Percentiles rank a stretch among this genome's conserved stretches.
Evolutionary conservation across 2,888 invertebrate species (phyloP).

Genomic region (Scaptodrosophila latifasciaeformis): DNA sequence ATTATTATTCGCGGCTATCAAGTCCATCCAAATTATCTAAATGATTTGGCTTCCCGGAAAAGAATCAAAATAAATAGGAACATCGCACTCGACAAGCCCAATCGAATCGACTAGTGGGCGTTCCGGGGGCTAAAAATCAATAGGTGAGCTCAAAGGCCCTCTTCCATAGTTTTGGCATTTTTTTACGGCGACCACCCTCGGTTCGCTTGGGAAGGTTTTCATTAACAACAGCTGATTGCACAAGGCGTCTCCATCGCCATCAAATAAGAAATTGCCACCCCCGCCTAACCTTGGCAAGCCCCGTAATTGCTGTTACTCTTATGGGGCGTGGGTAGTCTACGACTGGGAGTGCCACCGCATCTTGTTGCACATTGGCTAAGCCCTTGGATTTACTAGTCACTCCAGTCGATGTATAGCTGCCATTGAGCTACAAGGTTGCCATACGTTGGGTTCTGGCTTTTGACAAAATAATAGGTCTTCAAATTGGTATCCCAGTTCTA

Average conservation of each 20-base stretch:
- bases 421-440: too few relatives aligned
- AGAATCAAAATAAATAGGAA: slow-evolving; percentile 7
- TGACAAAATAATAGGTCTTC: too few relatives aligned
- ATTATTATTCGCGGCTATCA: too few relatives aligned
- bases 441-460: too few relatives aligned
- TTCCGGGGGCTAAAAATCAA: slow-evolving; percentile 23
- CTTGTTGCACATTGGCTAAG: slow-evolving; percentile 11
- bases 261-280: slow-evolving; percentile 1
- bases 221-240: slow-evolving; percentile 67
- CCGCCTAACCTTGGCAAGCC: slow-evolving; percentile 55
- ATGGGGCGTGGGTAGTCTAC: background rate
- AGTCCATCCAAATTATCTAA: too few relatives aligned
- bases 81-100: slow-evolving; percentile 27
- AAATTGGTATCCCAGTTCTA: too few relatives aligned
- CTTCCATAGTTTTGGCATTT: background rate
- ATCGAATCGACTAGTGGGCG: background rate
- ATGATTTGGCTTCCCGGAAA: background rate
- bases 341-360: background rate
- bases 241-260: slow-evolving; percentile 47
- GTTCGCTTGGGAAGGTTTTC: slow-evolving; percentile 33
- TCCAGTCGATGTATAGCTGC: too few relatives aligned
- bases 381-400: too few relatives aligned
- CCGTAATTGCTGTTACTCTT: slow-evolving; percentile 5
- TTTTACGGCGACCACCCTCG: background rate
- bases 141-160: slow-evolving; percentile 8